Base-by-base conservation (phyloP, 2,888 invertebrate genomes). In the Sympetrum striolatum region DNA sequence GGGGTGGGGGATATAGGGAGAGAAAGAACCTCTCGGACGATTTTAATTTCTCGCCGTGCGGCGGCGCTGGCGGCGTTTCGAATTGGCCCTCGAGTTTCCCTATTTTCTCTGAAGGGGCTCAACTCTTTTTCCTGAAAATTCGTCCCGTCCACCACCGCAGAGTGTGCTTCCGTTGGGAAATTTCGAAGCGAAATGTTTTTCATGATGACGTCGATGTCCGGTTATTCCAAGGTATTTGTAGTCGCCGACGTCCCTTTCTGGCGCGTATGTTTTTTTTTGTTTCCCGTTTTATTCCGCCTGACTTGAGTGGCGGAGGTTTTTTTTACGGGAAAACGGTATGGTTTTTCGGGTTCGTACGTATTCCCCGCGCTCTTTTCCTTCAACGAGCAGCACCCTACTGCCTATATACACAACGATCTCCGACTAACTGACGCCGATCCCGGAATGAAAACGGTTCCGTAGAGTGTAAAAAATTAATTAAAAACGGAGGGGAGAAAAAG, bases 51-150 rank as follows among this genome's bases (percentile, higher is more conserved):
- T 86, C 60, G 60, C 86, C 58, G 58, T 60, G 64, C n/a, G 86
- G 86, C 37, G 58, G 58, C 58, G 58, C 64, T 64, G 64, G 64
- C 64, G 73, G 73, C 73, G n/a, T 25, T 86, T 60, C 58, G 60
- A 86, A 86, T 86, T 60, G 86, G 86, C 86, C 86, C 86, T 86
- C 86, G 86, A 86, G 86, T 86, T 86, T 86, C 22, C 86, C 86
- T 86, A 86, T 86, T 86, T 86, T 86, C 60, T 39, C 64, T 39
- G 64, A 37, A 86, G 86, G 86, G 60, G 37, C 53, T 53, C 31
- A n/a, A 37, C 81, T 82, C 31, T 73, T 31, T 73, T 31, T 4
- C n/a, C 81, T 48, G 25, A 81, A 64, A 64, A 81, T 81, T 81
- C 81, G 82, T 37, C 82, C 64, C 58, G 82, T 31, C 81, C 35